Base-by-base conservation (phyloP, 2,113 vertebrate species). In the Menidia beryllina region DNA sequence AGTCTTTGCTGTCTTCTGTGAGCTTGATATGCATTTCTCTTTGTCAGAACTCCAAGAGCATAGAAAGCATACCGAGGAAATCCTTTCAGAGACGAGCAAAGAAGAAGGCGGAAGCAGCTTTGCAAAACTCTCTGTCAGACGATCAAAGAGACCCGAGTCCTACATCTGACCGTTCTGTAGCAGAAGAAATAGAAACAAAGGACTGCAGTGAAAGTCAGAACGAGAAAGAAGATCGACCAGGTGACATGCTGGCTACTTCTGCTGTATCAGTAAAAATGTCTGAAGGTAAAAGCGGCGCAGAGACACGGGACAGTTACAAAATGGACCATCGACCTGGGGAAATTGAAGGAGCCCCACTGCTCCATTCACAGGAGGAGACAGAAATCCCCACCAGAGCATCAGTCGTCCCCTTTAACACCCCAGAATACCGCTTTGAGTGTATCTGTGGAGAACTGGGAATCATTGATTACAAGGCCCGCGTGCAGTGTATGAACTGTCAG, bases 401-500 rank as follows among this genome's bases (percentile, higher is more conserved):
- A 4, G 55, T 90, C 10, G 43, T 84, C 34, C 95, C 96, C 0
- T 96, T 88, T 87, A 94, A 95, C 80, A 95, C 94, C 0, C 88
- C 94, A 1, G 92, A 95, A 65, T 98, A 97, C 81, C 96, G 94
- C 47, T 99, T 99, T 59, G 97, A 99, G 86, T 99, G 98, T 69
- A 97, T 99, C 73, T 99, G 98, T 73, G 98, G 98, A 25, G 96
- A 97, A 62, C 91, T 97, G 2, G 96, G 96, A 24, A 75, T 96
- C 14, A 53, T 93, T 5, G 98, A 98, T 91, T 94, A 81, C 72
- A 99, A 99, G 84, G 94, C 96, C n/a, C 95, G 96, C 0, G 97
- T 99, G 56, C 98, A 99, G 90, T 99, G 98, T 80, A 88, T 99
- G 82, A 97, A 97, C 51, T 99, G 98, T 76, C 89, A 95, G 62